Evolutionary conservation across 2,113 vertebrate genomes (phyloP).

Genomic region (Pterocles gutturalis): DNA sequence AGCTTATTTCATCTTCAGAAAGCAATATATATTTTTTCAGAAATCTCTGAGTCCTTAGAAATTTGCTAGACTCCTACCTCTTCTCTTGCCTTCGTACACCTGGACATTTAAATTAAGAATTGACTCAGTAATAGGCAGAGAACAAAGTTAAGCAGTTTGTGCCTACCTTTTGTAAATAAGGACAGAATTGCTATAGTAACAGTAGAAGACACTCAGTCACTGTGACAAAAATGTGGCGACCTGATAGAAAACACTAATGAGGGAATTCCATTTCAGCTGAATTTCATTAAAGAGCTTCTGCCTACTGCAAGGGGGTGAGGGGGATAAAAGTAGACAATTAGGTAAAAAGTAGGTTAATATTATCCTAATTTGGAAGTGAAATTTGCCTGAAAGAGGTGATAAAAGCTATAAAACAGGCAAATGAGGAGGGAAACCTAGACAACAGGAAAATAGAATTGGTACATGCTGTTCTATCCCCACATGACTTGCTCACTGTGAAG

Average conservation of each 20-base stretch:
- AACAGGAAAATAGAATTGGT: background rate
- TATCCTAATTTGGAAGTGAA: background rate
- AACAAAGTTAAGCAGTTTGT: background rate
- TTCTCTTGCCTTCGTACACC: background rate
- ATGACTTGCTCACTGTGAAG: background rate
- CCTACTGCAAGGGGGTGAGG: background rate
- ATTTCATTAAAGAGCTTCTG: background rate
- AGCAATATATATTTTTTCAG: accelerated
- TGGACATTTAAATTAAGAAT: background rate
- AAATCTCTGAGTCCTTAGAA: background rate
- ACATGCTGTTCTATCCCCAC: background rate
- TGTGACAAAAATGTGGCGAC: slow-evolving; percentile 11
- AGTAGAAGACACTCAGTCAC: background rate
- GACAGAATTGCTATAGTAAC: slow-evolving; percentile 19
- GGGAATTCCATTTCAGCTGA: background rate
- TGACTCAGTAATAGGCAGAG: background rate
- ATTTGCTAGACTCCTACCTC: background rate
- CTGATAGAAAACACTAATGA: background rate
- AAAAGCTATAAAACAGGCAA: background rate
- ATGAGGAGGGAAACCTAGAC: background rate
- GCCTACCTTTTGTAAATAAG: background rate
- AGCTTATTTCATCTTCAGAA: background rate
- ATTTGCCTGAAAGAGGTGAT: background rate
- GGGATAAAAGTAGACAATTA: background rate
- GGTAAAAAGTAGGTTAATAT: background rate